A percentile compares a stretch with the other conserved stretches of the same genome.
Evolutionary conservation across 2,797 vertebrate genomes (phyloP).

Genomic region (Manis javanica): DNA sequence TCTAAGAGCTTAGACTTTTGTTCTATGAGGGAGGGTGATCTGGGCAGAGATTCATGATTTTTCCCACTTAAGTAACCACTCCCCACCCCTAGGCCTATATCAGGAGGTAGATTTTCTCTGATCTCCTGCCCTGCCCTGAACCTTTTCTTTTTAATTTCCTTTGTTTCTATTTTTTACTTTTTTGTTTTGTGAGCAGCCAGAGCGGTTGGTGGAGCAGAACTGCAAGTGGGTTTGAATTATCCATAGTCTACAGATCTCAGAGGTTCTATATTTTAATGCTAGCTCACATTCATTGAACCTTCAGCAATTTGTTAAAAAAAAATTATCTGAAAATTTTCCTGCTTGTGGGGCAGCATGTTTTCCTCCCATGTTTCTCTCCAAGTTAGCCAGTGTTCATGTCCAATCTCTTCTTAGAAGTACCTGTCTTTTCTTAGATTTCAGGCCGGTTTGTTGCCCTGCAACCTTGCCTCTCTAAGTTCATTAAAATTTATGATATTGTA

Average conservation of each 20-base stretch:
- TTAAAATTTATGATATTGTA: not conserved
- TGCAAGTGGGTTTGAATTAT: not conserved
- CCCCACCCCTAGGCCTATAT: not conserved
- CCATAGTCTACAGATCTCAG: not conserved
- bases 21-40: not conserved
- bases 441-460: not conserved
- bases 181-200: not conserved
- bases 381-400: not conserved
- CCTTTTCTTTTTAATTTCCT: not conserved
- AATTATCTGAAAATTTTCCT: not conserved
- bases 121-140: not conserved
- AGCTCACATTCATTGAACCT: not conserved
- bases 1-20: not conserved
- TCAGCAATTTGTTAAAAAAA: not conserved
- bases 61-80: not conserved
- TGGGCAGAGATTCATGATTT: not conserved
- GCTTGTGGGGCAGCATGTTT: not conserved
- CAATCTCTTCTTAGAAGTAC: not conserved
- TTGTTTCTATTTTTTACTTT: not conserved
- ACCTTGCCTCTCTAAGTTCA: not conserved
- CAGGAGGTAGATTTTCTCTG: not conserved
- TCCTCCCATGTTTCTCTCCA: not conserved
- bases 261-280: not conserved
- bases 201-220: not conserved
- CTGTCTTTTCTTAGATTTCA: not conserved